Base-by-base conservation (phyloP, 2,888 invertebrate species). In the Aproaerema taeniolella region DNA sequence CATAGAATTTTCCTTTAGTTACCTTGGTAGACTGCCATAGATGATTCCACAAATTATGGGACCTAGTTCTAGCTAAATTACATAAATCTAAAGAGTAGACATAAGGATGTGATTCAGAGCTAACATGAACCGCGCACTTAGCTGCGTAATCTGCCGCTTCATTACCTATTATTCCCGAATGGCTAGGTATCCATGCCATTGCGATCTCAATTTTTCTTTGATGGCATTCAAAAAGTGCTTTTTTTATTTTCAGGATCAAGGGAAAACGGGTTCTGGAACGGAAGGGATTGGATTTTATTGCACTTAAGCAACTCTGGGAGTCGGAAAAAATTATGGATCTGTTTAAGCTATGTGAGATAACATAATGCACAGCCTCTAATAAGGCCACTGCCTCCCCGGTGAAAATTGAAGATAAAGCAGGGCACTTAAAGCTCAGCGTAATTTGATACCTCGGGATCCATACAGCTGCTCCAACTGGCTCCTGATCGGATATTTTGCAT, bases 341-440 rank as follows among this genome's bases (percentile, higher is more conserved):
- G 6, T 9, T 24, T 9, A 38, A 10, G 9, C 20, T 38, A 30
- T 38, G 29, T 2, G 29, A 29, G 3, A 14, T 8, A 5, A 30
- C 30, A 17, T 14, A 37, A 7, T 7, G 12, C 13, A 38, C 13
- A 6, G 38, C 38, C n/a, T 38, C 38, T 7, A 30, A 13, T 1
- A 38, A 13, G 4, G 30, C 30, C 2, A 38, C n/a, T 1, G 38
- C 29, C 13, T 38, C 38, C 1, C 38, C 38, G n/a, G 38, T 38
- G 17, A 38, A 38, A 4, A 31, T 26, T 12, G 30, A 30, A 7
- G 38, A 8, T 10, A 10, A 13, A 5, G 20, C 30, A 8, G 38
- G 38, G n/a, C 16, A 31, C 20, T 30, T 38, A 12, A 17, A 38
- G 13, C 17, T 30, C 4, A 38, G 20, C 4, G 31, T 7, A 12